phyloP scores from a whole-genome alignment of 64 coral and sea anemone genomes.

The Acropora yongei region DNA sequence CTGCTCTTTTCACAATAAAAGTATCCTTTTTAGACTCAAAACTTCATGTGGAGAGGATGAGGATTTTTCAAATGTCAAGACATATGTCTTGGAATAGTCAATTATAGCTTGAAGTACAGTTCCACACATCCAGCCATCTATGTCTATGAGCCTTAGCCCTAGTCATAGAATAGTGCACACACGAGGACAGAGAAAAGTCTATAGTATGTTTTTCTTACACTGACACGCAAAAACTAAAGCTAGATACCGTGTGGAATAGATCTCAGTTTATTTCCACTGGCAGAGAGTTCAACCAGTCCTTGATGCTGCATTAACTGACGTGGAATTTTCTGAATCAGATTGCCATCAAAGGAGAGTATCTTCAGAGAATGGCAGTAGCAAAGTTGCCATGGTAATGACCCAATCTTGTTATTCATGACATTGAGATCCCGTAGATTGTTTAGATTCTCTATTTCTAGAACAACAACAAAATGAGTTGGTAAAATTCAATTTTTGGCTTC shows the following conservation, averaged over 20 bases:
- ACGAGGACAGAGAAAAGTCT: no score
- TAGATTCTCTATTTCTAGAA: conserved; percentile 62
- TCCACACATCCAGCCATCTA: no score
- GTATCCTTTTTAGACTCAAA: no score
- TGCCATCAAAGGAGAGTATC: conserved; percentile 75
- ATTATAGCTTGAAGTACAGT: no score
- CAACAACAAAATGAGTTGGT: not conserved
- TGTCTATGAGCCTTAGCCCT: no score
- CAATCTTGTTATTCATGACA: conserved; percentile 84
- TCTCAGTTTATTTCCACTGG: conserved; percentile 68
- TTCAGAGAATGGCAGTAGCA: conserved; percentile 63
- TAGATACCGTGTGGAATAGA: conserved; percentile 79
- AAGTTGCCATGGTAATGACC: conserved; percentile 84
- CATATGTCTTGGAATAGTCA: no score
- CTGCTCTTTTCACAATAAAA: no score
- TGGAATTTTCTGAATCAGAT: conserved; percentile 68
- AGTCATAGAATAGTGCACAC: no score
- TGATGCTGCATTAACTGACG: conserved; percentile 60
- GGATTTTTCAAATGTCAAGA: no score
- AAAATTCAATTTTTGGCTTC: no score
- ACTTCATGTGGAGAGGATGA: no score
- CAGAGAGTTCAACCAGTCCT: conserved; percentile 71
- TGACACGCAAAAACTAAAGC: not conserved
- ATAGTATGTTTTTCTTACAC: no score
- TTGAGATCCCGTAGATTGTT: conserved; percentile 69